A percentile compares a stretch with the other conserved stretches of the same genome.
These are phyloP conservation scores for Ditylenchus weischeri DNA, from an alignment of 2,888 invertebrate genomes.

Conservation along the genomic window DNA sequence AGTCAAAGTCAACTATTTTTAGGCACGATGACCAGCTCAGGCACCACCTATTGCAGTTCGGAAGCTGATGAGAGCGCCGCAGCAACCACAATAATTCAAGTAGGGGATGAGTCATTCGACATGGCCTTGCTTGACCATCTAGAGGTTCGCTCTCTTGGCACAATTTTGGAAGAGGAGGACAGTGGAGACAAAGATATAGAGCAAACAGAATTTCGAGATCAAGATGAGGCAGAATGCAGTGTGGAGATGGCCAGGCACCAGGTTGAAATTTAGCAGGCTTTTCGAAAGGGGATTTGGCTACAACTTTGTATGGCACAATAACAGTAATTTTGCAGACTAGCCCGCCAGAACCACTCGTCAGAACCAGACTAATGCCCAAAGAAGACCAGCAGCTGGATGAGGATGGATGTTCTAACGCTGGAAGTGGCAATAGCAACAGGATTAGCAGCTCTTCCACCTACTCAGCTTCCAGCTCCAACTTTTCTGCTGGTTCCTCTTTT, in stretches of 20 bases:
- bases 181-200: not conserved
- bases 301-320: no score
- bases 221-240: not conserved
- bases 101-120: constrained; percentile 4
- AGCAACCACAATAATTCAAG: not conserved
- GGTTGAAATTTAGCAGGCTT: not conserved
- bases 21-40: constrained; percentile 5
- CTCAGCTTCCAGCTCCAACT: not conserved
- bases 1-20: not conserved
- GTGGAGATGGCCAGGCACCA: not conserved
- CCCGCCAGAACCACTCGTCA: not conserved
- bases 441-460: constrained; percentile 5
- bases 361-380: not conserved
- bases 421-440: not conserved
- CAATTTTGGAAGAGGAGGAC: constrained; percentile 1
- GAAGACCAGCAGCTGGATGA: not conserved
- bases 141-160: constrained; percentile 5
- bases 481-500: not conserved
- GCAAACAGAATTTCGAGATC: not conserved
- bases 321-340: not conserved
- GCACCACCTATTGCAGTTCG: not conserved
- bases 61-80: not conserved
- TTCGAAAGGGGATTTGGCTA: no score
- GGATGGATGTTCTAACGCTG: not conserved
- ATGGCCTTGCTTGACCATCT: not conserved